These are phyloP conservation scores for Dryobotodes eremita DNA, from an alignment of 2,888 invertebrate species.

Conservation along the genomic window DNA sequence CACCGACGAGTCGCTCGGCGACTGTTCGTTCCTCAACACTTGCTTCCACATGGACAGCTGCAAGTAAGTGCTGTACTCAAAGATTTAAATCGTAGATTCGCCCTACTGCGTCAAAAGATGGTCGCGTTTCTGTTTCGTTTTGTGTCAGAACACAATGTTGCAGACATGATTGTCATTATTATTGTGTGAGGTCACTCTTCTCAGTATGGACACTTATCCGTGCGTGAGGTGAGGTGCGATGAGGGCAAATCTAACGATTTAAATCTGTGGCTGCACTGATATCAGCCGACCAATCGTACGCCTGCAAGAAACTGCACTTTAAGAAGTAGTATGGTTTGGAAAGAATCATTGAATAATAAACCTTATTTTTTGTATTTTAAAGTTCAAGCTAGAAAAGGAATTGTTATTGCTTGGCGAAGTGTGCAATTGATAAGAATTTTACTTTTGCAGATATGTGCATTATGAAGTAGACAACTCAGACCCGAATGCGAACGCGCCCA, in stretches of 20 bases:
- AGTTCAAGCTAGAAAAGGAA: not conserved
- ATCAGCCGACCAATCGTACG: slow-evolving; percentile 52
- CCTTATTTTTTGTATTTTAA: not conserved
- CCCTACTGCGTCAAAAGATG: not conserved
- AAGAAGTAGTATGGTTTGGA: not conserved
- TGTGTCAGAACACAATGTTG: too few relatives aligned
- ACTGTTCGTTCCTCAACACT: slow-evolving; percentile 99
- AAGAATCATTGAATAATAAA: not conserved
- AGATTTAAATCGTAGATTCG: too few relatives aligned
- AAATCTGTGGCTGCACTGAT: too few relatives aligned
- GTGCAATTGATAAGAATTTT: not conserved
- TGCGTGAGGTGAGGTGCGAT: too few relatives aligned
- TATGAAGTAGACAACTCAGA: slow-evolving; percentile 97
- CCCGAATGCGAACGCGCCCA: slow-evolving; percentile 79
- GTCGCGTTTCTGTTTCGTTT: too few relatives aligned
- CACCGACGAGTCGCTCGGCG: slow-evolving; percentile 98
- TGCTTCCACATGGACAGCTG: slow-evolving; percentile 99
- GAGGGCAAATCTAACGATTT: too few relatives aligned
- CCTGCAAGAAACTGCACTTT: slow-evolving; percentile 90
- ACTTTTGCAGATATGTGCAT: slow-evolving; percentile 95
- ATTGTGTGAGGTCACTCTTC: too few relatives aligned
- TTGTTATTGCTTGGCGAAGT: not conserved
- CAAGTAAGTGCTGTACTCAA: slow-evolving; percentile 91
- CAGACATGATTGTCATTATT: too few relatives aligned
- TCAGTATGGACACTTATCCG: too few relatives aligned